phyloP scores from a whole-genome alignment of 2,113 vertebrate species.

The Ictalurus furcatus region DNA sequence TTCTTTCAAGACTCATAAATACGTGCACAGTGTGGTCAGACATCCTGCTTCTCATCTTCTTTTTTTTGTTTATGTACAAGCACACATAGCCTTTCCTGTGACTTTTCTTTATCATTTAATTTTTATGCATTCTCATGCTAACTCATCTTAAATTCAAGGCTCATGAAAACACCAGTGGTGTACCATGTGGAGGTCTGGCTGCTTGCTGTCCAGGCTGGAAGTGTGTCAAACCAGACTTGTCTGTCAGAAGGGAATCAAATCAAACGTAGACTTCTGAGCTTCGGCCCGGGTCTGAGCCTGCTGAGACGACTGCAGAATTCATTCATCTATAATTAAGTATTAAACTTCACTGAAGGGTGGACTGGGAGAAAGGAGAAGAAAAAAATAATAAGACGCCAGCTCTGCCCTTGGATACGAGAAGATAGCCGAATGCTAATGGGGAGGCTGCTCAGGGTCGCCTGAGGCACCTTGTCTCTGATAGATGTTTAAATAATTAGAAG shows the following conservation, averaged over 20 bases:
- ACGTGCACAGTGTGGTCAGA: neutral
- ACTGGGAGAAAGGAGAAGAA: slow-evolving; percentile 8
- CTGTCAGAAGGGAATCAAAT: slow-evolving; percentile 40
- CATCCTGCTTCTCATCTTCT: neutral
- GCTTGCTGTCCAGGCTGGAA: slow-evolving; percentile 21
- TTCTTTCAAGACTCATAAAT: slow-evolving; percentile 14
- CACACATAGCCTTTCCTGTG: neutral
- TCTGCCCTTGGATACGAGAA: slow-evolving; percentile 48
- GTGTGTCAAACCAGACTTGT: slow-evolving; percentile 18
- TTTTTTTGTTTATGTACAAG: neutral
- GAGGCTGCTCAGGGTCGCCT: slow-evolving; percentile 29
- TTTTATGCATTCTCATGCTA: neutral
- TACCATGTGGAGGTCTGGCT: slow-evolving; percentile 9
- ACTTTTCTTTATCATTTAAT: neutral
- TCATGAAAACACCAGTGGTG: slow-evolving; percentile 28
- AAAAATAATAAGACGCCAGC: slow-evolving; percentile 30
- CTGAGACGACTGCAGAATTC: slow-evolving; percentile 39
- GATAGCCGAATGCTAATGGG: slow-evolving; percentile 43
- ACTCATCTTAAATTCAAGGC: slow-evolving; percentile 8
- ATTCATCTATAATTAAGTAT: slow-evolving; percentile 61
- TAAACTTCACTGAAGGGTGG: slow-evolving; percentile 54
- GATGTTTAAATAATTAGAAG: slow-evolving; percentile 59
- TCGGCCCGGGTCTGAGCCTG: slow-evolving; percentile 39
- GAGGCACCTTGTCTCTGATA: slow-evolving; percentile 28
- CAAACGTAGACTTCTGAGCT: slow-evolving; percentile 36